Evolutionary conservation across 2,113 vertebrate genomes (phyloP), one percentile per base, ranked within the genome.

Genomic region (Pedetes capensis): DNA sequence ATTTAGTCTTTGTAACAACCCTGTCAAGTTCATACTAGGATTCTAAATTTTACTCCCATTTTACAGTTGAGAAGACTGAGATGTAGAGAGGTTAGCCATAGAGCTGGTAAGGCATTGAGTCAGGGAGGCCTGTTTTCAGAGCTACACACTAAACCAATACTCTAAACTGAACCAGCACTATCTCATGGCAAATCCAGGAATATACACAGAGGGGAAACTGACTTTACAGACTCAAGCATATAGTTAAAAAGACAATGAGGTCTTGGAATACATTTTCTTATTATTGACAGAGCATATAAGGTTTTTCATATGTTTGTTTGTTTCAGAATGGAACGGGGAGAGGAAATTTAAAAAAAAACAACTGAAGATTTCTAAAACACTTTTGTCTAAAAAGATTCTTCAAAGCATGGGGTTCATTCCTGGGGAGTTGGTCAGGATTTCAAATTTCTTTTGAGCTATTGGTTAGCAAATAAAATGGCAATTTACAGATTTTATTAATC

Each of bases 401-500:
- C 61, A 71, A 89, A 66, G 69, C 71, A 88, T 84, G 53, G 66
- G 42, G 22, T 74, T 89, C 74, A 91, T 44, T 96, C 57, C 81
- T 78, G 44, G 29, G 49, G 34, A 42, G 81, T 94, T 85, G 85
- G 87, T 89, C 71, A 68, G 23, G 87, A 92, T 71, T 85, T 94
- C 61, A 57, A 49, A 76, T 94, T 91, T 97, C 76, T 81, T 94
- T 92, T 78, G 90, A 88, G 57, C 84, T 94, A 95, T 63, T 93
- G 57, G 82, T 96, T 88, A 92, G 89, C 80, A 87, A 95, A 66
- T 88, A 16, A 93, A 85, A 95, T 79, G 76, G 63, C 61, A 95
- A 83, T 89, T 95, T 92, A 94, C 78, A 88, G 72, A 66, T 92
- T 95, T 95, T 91, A 81, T 95, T 96, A 90, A 96, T 96, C 93